These are phyloP conservation scores for Halcyon leucocephala DNA, from an alignment of 2,797 vertebrate species.

Conservation along the genomic window DNA sequence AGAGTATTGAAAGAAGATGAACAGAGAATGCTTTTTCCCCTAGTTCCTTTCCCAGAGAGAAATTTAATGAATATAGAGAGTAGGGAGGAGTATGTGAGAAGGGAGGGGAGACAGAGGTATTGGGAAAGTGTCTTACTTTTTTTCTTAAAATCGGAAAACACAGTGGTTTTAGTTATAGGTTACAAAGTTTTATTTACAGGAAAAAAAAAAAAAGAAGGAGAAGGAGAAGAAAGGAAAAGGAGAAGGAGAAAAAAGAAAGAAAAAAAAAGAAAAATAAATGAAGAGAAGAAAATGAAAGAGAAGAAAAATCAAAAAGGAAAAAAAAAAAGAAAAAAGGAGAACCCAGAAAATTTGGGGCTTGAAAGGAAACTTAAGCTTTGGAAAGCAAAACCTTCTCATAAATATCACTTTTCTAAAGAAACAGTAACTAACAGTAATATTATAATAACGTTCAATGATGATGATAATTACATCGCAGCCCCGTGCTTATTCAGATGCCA, in stretches of 20 bases:
- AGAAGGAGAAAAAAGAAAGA: too few species aligned
- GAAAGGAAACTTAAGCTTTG: neutral
- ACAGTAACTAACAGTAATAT: neutral
- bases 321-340: neutral
- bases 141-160: neutral
- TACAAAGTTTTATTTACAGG: neutral
- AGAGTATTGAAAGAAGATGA: slow-evolving; percentile 21
- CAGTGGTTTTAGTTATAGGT: neutral
- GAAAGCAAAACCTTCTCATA: neutral
- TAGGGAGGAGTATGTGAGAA: neutral
- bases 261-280: neutral
- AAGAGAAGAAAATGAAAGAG: too few species aligned
- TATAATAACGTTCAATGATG: neutral
- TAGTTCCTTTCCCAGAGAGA: neutral
- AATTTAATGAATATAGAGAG: neutral
- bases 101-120: neutral
- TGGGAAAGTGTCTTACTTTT: neutral
- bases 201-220: neutral
- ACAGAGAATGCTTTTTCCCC: neutral
- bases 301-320: too few species aligned
- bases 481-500: neutral
- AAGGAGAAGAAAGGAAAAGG: neutral
- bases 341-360: neutral
- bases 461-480: neutral
- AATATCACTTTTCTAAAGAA: neutral